Evolutionary conservation across 2,797 vertebrate genomes (phyloP), one percentile per base, ranked within the genome.

Genomic region (Betta splendens): DNA sequence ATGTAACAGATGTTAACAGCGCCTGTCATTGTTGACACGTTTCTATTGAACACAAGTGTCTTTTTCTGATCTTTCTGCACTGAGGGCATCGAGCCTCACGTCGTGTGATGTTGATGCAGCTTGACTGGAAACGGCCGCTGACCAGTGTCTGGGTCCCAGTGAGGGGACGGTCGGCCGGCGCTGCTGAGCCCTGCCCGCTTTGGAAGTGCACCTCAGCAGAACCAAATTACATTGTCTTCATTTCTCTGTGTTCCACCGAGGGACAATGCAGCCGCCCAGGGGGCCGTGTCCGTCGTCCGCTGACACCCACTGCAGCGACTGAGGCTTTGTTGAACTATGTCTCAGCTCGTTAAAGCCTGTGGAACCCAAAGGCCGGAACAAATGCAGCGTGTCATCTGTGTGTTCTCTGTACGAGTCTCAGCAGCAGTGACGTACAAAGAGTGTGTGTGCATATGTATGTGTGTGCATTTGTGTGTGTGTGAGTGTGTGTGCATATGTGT

Each of bases 361-460:
- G 9, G 54, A 70, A 57, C 31, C 49, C 33, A 39, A 51, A 53
- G 69, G 50, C 69, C 32, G 33, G 70, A 74, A 84, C 86, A 75
- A 85, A 85, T 74, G 54, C 66, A 51, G 75, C 62, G 5, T 84
- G 86, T 78, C 84, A 78, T 59, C 43, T 69, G 68, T 64, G n/a
- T n/a, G n/a, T n/a, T n/a, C n/a, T n/a, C n/a, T n/a, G n/a, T n/a
- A n/a, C n/a, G n/a, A n/a, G n/a, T n/a, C n/a, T n/a, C n/a, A n/a
- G n/a, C n/a, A n/a, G n/a, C n/a, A n/a, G n/a, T n/a, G n/a, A 26
- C 28, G 2, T 26, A 9, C 8, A 26, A 28, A 73, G 36, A 29
- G 38, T 29, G 28, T 21, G 12, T 22, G 44, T 48, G 48, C 25
- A 15, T 22, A 73, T 21, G 45, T 46, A 26, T 45, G 8, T 26